phyloP scores from a whole-genome alignment of 2,888 invertebrate genomes.

The Pomacea canaliculata region DNA sequence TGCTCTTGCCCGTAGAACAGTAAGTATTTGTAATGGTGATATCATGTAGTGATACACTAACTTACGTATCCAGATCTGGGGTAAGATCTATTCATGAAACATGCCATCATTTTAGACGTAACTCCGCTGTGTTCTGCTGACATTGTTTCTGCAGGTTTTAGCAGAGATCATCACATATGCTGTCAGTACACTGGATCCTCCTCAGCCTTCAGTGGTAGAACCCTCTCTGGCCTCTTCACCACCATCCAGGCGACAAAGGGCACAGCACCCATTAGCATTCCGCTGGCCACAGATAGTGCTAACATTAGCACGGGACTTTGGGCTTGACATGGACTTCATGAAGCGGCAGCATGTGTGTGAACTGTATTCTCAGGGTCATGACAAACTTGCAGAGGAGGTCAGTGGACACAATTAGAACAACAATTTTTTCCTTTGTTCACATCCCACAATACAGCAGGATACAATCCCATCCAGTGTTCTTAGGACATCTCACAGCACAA shows the following conservation, averaged over 20 bases:
- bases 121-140: no score
- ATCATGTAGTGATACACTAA: background rate
- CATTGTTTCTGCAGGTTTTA: constrained; percentile 34
- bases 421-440: background rate
- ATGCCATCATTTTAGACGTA: no score
- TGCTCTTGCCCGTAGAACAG: constrained; percentile 76
- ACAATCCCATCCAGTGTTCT: no score
- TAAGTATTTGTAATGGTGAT: constrained; percentile 29
- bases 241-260: constrained; percentile 26
- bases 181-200: constrained; percentile 36
- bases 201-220: background rate
- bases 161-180: constrained; percentile 37
- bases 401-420: constrained; percentile 26
- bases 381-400: constrained; percentile 77
- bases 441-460: no score
- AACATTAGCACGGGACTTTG: constrained; percentile 81
- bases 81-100: no score
- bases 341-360: constrained; percentile 82
- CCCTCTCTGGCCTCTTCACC: constrained; percentile 15
- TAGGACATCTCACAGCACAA: no score
- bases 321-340: constrained; percentile 80
- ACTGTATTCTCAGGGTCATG: constrained; percentile 75
- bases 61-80: no score
- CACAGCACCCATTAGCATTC: constrained; percentile 33
- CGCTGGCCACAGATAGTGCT: constrained; percentile 75